Conservation (phyloP, 2,888 invertebrate species). For the Drosophila algonquin region DNA sequence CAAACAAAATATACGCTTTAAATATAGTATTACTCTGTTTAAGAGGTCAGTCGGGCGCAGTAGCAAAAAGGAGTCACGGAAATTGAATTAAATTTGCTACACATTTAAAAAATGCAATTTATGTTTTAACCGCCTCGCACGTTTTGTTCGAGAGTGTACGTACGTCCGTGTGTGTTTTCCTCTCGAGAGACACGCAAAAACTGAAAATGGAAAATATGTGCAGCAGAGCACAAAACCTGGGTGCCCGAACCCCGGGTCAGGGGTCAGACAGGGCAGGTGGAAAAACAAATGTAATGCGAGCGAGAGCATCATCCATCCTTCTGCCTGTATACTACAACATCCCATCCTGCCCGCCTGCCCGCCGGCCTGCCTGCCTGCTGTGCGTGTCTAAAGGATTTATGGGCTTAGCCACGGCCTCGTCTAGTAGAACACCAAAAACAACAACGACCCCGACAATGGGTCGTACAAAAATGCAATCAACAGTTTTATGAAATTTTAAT, state of each 20-base stretch:
- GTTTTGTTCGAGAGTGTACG: not conserved
- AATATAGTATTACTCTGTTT: not conserved
- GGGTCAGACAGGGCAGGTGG: slow-evolving; percentile 16
- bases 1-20: not conserved
- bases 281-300: slow-evolving; percentile 42
- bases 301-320: slow-evolving; percentile 6
- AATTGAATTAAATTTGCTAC: slow-evolving; percentile 34
- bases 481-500: slow-evolving; percentile 65
- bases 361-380: not conserved
- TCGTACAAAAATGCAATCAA: slow-evolving; percentile 58
- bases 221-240: slow-evolving; percentile 34
- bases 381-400: slow-evolving; percentile 41
- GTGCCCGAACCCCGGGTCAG: not conserved
- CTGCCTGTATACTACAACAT: not conserved
- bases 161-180: slow-evolving; percentile 2
- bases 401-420: slow-evolving; percentile 27
- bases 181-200: slow-evolving; percentile 17
- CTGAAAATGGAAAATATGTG: slow-evolving; percentile 49
- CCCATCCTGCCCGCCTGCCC: slow-evolving; percentile 8
- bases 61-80: slow-evolving; percentile 2
- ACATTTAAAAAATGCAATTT: slow-evolving; percentile 18
- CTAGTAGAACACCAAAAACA: slow-evolving; percentile 4
- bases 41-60: no score
- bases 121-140: not conserved
- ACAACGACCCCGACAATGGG: slow-evolving; percentile 33